Base-by-base conservation (phyloP, 2,797 vertebrate genomes). In the Borostomias antarcticus region DNA sequence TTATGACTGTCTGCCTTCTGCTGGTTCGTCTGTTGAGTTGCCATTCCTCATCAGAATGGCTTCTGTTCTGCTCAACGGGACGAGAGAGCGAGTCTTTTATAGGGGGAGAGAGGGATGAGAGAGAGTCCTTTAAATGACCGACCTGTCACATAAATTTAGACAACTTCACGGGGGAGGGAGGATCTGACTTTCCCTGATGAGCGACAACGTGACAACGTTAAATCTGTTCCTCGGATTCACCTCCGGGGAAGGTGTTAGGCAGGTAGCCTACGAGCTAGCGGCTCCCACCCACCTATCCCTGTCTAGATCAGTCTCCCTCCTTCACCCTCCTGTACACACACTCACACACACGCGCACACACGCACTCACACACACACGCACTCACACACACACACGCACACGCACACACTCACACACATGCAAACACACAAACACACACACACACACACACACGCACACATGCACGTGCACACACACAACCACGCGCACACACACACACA, bases 1-100 rank as follows among this genome's bases (percentile, higher is more conserved):
- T 75, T 64, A 65, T 82, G 74, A 81, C 78, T 73, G 71, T 74
- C 61, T 81, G 81, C 82, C 80, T 69, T 89, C 85, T 86, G 83
- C 81, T 84, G 50, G 29, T 66, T 79, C 72, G 75, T 85, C 83
- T 86, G 75, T 61, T 74, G 73, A 58, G 72, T 57, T 64, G 78
- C 60, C 68, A 64, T 62, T 35, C 23, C 56, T 35, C 65, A 63
- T 60, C 57, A 11, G 67, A 62, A 63, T 53, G 60, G 57, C 62
- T 68, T 76, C 65, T 78, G 76, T 79, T 67, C 70, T 56, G 63
- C 73, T 61, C 63, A 77, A 73, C 62, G 68, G 71, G 26, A 3
- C 51, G 48, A 50, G 43, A 25, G 32, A 53, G 53, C 53, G 62
- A 30, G 8, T 37, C 19, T 9, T 10, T 21, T 10, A 25, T 23